Evolutionary conservation across 2,113 vertebrate species (phyloP), one percentile per base, ranked within the genome.

Genomic region (Cryptomyrus ogoouensis): DNA sequence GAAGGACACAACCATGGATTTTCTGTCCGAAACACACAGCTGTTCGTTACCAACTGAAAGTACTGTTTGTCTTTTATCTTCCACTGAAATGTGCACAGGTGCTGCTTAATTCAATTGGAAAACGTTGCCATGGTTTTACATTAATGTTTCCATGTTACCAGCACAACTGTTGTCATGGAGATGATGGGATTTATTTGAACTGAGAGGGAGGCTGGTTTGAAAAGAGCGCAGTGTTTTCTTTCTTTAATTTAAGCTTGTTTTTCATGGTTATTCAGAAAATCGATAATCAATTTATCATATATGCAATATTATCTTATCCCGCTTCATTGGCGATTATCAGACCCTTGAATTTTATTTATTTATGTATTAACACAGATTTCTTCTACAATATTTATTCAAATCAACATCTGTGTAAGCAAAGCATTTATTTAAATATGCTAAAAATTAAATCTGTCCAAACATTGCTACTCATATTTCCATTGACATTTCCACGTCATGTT

Each of bases 101-200:
- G 96, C 95, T 95, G 94, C 94, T 94, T 95, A 94, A 96, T 95
- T 96, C 96, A 95, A 95, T 95, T 95, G 94, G 93, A 95, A 94
- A 94, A 95, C 90, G 92, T 95, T 95, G 92, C 95, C 92, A 94
- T 92, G 93, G 94, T 94, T 95, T 92, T 94, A 95, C 94, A 95
- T 94, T 95, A 96, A 95, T 92, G 70, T 94, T 93, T 94, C 93
- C 92, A 89, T 94, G 95, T 94, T 94, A 94, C 93, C 93, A 93
- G 93, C 92, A 94, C 94, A 95, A 93, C 92, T 86, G 96, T 96
- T 95, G 96, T 94, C 96, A 96, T 96, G 95, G 95, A 94, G 95
- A 96, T 94, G 93, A 94, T 92, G 17, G 91, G 93, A 93, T 93
- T 96, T 96, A 95, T 94, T 94, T 96, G 95, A 96, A 94, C 91